These are phyloP conservation scores for Poecilobothrus nobilitatus DNA, from an alignment of 2,888 invertebrate genomes.

Conservation along the genomic window DNA sequence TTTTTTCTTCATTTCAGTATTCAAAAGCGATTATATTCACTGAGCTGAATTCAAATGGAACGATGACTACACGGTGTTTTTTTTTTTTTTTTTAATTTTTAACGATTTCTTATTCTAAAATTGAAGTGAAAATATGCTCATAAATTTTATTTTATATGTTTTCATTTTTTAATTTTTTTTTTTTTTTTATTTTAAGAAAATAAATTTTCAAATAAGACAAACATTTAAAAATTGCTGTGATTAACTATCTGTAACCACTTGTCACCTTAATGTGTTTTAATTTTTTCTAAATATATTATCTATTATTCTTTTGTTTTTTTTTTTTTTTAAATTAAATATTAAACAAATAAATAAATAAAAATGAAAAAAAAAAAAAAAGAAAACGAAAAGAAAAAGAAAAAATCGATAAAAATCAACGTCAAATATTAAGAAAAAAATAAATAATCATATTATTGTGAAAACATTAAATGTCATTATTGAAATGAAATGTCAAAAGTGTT, in stretches of 20 bases:
- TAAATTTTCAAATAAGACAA: not conserved
- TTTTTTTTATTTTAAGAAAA: not conserved
- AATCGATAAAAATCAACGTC: too few species aligned
- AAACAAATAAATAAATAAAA: too few species aligned
- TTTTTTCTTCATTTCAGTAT: not conserved
- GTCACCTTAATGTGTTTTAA: not conserved
- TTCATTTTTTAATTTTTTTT: not conserved
- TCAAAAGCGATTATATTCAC: not conserved
- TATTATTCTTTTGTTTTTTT: too few species aligned
- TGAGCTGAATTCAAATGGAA: constrained; percentile 6
- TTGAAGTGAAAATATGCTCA: not conserved
- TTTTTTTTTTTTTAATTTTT: not conserved
- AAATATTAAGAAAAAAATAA: too few species aligned
- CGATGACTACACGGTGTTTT: not conserved
- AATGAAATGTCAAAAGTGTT: too few species aligned
- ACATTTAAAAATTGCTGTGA: not conserved
- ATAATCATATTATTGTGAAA: too few species aligned
- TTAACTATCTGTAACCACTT: constrained; percentile 6
- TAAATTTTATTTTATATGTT: too few species aligned
- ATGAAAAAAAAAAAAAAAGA: too few species aligned
- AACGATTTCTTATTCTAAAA: not conserved
- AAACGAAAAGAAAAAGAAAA: too few species aligned
- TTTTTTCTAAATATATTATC: not conserved
- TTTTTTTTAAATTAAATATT: too few species aligned
- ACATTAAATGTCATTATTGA: too few species aligned